Base-by-base conservation (phyloP, 1,140 invertebrate genomes). In the Tetranychus cinnabarinus region DNA sequence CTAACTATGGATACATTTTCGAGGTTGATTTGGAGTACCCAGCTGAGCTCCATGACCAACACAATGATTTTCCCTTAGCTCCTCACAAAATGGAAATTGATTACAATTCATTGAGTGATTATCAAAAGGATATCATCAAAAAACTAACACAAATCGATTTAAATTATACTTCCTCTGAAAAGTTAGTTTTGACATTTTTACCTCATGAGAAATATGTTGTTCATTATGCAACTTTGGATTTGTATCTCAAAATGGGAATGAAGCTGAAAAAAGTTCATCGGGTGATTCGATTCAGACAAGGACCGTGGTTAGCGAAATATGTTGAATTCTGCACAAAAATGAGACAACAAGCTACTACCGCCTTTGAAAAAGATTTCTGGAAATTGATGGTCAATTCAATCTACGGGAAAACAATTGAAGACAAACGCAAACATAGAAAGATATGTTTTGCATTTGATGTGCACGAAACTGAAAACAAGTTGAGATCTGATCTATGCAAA, bases 391-490 rank as follows among this genome's bases (percentile, higher is more conserved):
- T 74, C 63, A 76, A 77, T 67, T 65, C 70, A 3, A 66, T 74
- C 13, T 77, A 72, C 67, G 75, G 73, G 1, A 75, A 75, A 70
- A 72, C 71, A 2, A 75, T 75, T 68, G 74, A 76, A 68, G 76
- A 76, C 69, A 66, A 74, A n/a, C 67, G 69, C 61, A 75, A 76
- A 61, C 10, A 42, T 42, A 42, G 10, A 42, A 42, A 42, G 23
- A 10, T 42, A 5, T 5, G 10, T 5, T 6, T 42, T 42, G 39
- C 39, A 42, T 10, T 42, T 5, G 10, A 42, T 6, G 39, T 6
- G 5, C 10, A 6, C 5, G 39, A 42, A 42, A 10, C 39, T 5
- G 39, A 42, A 42, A 5, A 10, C 5, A 42, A 6, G 39, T 6
- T 42, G 39, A 42, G 39, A 10, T 6, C 5, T 5, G 10, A 42